phyloP scores from a whole-genome alignment of 1,140 invertebrate species.

The Zaprionus nigranus region DNA sequence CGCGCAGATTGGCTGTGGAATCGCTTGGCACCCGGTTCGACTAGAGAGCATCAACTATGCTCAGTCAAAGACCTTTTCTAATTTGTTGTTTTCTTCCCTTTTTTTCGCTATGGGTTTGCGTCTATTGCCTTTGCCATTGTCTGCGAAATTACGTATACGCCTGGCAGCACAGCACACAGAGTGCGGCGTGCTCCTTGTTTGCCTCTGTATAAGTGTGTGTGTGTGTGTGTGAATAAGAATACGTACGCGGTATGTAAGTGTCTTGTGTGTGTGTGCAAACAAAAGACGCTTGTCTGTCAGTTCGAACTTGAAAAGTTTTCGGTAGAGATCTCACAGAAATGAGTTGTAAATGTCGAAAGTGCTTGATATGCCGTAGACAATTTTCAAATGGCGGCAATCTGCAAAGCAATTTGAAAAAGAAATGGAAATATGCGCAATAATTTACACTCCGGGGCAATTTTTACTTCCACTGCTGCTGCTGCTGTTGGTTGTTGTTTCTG shows the following conservation, averaged over 20 bases:
- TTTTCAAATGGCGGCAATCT: constrained; percentile 78
- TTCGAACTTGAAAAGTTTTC: constrained; percentile 77
- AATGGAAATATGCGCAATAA: constrained; percentile 82
- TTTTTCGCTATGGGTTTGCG: constrained; percentile 46
- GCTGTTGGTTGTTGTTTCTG: too few species aligned
- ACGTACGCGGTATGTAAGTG: neutral
- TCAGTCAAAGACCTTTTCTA: constrained; percentile 76
- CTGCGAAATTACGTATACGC: constrained; percentile 80
- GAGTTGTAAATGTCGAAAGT: constrained; percentile 82
- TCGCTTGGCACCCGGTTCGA: constrained; percentile 14
- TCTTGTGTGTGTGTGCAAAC: constrained; percentile 60
- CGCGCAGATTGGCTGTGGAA: constrained; percentile 31
- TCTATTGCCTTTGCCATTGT: constrained; percentile 59
- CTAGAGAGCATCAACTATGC: constrained; percentile 42
- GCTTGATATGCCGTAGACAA: constrained; percentile 72
- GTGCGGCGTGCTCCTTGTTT: constrained; percentile 34
- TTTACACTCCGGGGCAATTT: constrained; percentile 80
- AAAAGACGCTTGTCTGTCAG: constrained; percentile 77
- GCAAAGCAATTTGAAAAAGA: constrained; percentile 79
- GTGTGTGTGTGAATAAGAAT: constrained; percentile 11
- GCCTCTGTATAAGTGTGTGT: constrained; percentile 16
- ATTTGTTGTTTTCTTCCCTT: constrained; percentile 49
- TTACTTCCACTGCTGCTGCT: constrained; percentile 15
- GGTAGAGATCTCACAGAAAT: constrained; percentile 74
- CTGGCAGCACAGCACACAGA: constrained; percentile 70